Evolutionary conservation across 2,113 vertebrate species (phyloP).

Genomic region (Grantiella picta): DNA sequence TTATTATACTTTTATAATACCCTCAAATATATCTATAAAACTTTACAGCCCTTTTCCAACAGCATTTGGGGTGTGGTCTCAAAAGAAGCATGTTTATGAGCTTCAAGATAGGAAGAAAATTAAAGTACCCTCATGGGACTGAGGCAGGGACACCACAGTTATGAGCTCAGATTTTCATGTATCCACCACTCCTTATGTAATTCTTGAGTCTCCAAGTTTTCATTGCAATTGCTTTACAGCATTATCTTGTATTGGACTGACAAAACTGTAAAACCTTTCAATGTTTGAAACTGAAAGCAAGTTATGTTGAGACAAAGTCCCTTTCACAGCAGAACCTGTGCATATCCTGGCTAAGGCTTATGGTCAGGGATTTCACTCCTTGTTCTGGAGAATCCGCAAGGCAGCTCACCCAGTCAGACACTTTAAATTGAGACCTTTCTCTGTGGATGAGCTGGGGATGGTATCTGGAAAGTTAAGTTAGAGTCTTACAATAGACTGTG

Average conservation of each 20-base stretch:
- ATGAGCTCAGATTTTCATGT: background rate
- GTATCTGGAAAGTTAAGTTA: background rate
- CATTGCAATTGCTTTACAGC: background rate
- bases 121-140: slow-evolving; percentile 60
- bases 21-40: slow-evolving; percentile 71
- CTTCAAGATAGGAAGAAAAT: slow-evolving; percentile 71
- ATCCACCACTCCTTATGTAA: slow-evolving; percentile 1
- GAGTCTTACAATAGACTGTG: background rate
- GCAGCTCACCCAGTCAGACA: background rate
- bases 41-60: slow-evolving; percentile 68
- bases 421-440: background rate
- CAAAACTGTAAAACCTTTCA: background rate
- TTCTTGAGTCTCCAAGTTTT: slow-evolving; percentile 14
- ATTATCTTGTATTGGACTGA: background rate
- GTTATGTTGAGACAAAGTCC: background rate
- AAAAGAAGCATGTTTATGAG: slow-evolving; percentile 68
- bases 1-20: slow-evolving; percentile 68
- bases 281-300: background rate
- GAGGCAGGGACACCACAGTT: background rate
- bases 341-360: background rate
- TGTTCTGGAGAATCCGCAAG: background rate
- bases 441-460: background rate
- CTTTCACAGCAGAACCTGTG: background rate
- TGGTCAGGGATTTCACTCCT: background rate
- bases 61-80: slow-evolving; percentile 69